Evolutionary conservation across 2,113 vertebrate genomes (phyloP).

Genomic region (Grantiella picta): DNA sequence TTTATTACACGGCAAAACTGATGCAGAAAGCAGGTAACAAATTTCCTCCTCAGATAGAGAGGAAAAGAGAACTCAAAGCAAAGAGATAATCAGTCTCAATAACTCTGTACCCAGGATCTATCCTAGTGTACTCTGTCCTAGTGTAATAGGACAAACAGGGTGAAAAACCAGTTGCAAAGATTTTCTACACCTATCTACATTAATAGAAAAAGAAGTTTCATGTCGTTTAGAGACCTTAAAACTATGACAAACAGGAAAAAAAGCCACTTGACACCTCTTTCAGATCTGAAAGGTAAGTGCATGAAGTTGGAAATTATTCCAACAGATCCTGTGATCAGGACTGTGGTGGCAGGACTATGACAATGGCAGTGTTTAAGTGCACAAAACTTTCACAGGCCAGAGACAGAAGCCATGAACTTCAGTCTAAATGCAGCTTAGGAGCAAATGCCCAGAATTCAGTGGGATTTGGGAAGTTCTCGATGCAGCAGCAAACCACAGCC

Average conservation of each 20-base stretch:
- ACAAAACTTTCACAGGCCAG: neutral
- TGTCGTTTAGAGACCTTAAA: neutral
- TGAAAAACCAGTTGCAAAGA: neutral
- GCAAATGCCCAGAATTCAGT: neutral
- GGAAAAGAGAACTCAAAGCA: neutral
- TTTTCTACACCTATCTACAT: neutral
- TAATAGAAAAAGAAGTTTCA: neutral
- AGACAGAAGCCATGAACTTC: neutral
- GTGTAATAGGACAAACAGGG: neutral
- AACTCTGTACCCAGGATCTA: neutral
- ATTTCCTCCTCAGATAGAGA: neutral
- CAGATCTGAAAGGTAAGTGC: neutral
- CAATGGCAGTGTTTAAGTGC: fast-evolving
- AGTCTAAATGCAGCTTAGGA: neutral
- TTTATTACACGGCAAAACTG: neutral
- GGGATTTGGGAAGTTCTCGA: neutral
- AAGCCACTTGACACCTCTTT: neutral
- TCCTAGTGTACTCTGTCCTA: too few relatives aligned
- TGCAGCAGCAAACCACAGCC: neutral
- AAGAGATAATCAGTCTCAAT: neutral
- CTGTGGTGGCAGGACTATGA: fast-evolving
- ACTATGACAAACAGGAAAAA: neutral
- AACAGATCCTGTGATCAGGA: neutral
- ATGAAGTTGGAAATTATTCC: neutral
- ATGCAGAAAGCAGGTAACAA: neutral